Evolutionary conservation across 2,888 invertebrate species (phyloP), one percentile per base, ranked within the genome.

Genomic region (Pristionchus exspectatus): DNA sequence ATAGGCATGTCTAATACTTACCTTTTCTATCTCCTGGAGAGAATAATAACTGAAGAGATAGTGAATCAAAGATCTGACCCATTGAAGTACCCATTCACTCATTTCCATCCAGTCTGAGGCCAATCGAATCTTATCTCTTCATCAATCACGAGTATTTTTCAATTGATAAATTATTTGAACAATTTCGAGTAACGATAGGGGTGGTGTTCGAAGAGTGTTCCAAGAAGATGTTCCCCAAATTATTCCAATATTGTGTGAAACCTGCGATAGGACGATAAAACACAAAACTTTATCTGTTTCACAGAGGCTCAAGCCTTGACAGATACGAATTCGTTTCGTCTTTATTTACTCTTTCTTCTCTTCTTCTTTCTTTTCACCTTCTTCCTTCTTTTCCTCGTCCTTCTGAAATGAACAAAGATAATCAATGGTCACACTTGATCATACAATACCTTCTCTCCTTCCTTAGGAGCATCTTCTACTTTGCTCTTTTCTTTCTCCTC

Each of bases 41-140:
- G 77, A 38, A 77, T 77, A 24, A 27, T 27, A 77, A 77, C 77
- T 12, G 30, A 72, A 24, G 74, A 74, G 77, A 77, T 72, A 72
- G 18, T 16, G 30, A 72, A 72, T 44, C 77, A 44, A 77, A 38
- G 77, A 77, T 77, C 77, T 77, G 77, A 77, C 77, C 44, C 44
- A 38, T 44, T 77, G 44, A 77, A 38, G 38, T 77, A 77, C 77
- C 77, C 77, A 77, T 44, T 77, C 44, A 77, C 44, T 77, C 77
- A 44, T 77, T 77, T 77, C 44, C 77, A 77, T 77, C 77, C 77
- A 77, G 77, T 77, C 9, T 77, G 44, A 77, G 77, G 77, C 77
- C 77, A 38, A 44, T 30, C 69, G 10, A 30, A 16, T 33, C 2
- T 72, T 72, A 77, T 77, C 77, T 77, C 77, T 44, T 44, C 5